A percentile compares a stretch with the other conserved stretches of the same genome.
These are phyloP conservation scores for Orestias chungarensis DNA, from an alignment of 2,797 vertebrate genomes.

Conservation along the genomic window DNA sequence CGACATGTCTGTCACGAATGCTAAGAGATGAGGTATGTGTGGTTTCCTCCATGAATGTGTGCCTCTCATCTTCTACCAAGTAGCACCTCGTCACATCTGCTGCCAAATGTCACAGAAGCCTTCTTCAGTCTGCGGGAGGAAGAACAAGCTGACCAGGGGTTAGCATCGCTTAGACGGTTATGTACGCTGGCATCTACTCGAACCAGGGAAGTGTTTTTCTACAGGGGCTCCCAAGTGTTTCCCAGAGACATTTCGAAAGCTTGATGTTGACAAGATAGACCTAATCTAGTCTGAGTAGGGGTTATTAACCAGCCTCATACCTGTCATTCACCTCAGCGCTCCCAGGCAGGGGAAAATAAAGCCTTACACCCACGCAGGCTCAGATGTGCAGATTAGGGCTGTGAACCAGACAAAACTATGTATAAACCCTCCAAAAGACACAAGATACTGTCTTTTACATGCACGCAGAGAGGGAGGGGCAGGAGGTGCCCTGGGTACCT, in stretches of 20 bases:
- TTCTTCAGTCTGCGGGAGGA: constrained; percentile 36
- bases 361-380: neutral
- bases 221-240: neutral
- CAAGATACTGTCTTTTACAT: too few species aligned
- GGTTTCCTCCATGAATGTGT: constrained; percentile 62
- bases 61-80: constrained; percentile 66
- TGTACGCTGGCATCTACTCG: constrained; percentile 11
- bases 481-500: too few species aligned
- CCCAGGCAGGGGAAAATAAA: constrained; percentile 5
- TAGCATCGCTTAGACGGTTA: constrained; percentile 25
- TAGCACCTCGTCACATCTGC: constrained; percentile 42
- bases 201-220: neutral
- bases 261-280: constrained; percentile 21
- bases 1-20: constrained; percentile 32
- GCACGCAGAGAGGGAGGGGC: too few species aligned
- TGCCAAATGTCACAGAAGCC: constrained; percentile 69
- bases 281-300: constrained; percentile 34
- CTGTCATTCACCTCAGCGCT: constrained; percentile 35
- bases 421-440: neutral
- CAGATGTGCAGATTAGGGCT: constrained; percentile 2
- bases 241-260: constrained; percentile 8
- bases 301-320: constrained; percentile 37
- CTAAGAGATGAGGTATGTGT: constrained; percentile 45
- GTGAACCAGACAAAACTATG: constrained; percentile 2
- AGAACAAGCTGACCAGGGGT: constrained; percentile 22